Conservation (phyloP, 2,888 invertebrate species). For the Caenorhabditis doughertyi region DNA sequence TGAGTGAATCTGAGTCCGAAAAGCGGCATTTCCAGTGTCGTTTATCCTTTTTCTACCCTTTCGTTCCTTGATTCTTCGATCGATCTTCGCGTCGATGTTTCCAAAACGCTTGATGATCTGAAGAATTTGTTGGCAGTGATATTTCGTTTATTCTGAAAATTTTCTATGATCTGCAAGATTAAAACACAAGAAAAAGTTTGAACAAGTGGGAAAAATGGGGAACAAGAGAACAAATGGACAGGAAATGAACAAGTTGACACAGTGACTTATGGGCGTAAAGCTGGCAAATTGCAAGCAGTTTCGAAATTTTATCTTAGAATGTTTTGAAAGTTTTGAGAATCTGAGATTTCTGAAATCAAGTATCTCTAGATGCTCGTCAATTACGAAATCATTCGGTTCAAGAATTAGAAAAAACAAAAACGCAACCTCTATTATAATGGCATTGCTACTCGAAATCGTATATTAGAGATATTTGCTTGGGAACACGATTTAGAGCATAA, state of each 20-base stretch:
- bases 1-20: conserved; percentile 66
- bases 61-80: conserved; percentile 31
- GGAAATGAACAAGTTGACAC: conserved; percentile 49
- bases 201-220: conserved; percentile 14
- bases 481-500: no score
- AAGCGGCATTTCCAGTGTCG: conserved; percentile 51
- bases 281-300: neutral
- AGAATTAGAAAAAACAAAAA: no score
- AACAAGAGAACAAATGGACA: conserved; percentile 25
- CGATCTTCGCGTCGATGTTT: conserved; percentile 9
- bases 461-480: no score
- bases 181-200: conserved; percentile 1
- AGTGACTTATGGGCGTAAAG: conserved; percentile 39
- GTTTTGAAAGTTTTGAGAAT: no score
- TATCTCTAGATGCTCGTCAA: no score
- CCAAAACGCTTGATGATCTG: conserved; percentile 11
- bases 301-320: no score
- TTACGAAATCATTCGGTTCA: no score
- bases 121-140: conserved; percentile 42
- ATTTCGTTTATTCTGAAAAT: conserved; percentile 51
- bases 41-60: conserved; percentile 2
- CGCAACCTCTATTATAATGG: no score
- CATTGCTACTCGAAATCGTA: no score
- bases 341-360: neutral
- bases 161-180: neutral